phyloP scores from a whole-genome alignment of 2,888 invertebrate genomes.

The Orchesella flavescens region DNA sequence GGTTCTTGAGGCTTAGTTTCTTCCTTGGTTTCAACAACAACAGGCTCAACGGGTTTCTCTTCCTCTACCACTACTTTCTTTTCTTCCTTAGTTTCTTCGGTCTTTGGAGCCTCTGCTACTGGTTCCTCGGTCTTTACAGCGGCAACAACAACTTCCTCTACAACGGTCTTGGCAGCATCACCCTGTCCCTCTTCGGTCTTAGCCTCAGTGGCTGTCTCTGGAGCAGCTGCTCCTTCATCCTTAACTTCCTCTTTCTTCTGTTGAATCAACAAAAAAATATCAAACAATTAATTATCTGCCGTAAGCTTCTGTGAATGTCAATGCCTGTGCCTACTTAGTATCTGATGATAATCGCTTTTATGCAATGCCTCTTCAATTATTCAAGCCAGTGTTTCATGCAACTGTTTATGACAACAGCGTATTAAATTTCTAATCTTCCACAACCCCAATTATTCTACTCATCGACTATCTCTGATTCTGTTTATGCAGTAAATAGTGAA shows the following conservation, averaged over 20 bases:
- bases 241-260: slow-evolving; percentile 67
- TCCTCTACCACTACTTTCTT: slow-evolving; percentile 58
- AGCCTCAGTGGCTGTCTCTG: slow-evolving; percentile 55
- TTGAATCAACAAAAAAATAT: slow-evolving; percentile 36
- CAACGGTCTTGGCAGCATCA: slow-evolving; percentile 41
- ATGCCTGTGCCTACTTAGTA: neutral
- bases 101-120: slow-evolving; percentile 12
- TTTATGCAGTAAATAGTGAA: no score
- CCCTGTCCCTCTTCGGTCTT: slow-evolving; percentile 58
- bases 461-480: no score
- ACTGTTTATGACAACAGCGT: neutral
- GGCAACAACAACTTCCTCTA: slow-evolving; percentile 47
- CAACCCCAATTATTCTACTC: neutral
- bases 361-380: neutral
- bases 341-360: neutral
- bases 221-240: slow-evolving; percentile 53
- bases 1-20: slow-evolving; percentile 56
- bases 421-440: neutral
- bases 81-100: slow-evolving; percentile 59
- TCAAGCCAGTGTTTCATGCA: no score
- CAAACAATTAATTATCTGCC: no score
- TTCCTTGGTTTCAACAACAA: slow-evolving; percentile 39
- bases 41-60: slow-evolving; percentile 60
- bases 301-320: no score
- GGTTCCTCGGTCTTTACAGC: slow-evolving; percentile 49